These are phyloP conservation scores for Clarias batrachus DNA, from an alignment of 2,113 vertebrate genomes.

Conservation along the genomic window DNA sequence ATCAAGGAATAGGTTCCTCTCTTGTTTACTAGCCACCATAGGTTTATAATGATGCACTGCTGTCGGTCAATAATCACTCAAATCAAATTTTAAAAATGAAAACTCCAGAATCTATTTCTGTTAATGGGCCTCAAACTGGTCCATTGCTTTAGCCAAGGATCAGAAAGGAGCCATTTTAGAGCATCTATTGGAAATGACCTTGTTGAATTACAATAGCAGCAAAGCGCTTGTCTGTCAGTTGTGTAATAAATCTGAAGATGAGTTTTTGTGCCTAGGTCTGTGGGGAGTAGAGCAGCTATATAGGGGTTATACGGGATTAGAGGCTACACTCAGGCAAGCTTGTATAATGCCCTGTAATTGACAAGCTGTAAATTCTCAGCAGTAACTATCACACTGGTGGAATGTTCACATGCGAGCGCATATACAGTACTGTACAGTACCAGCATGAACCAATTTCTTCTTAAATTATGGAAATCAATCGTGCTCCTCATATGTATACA, in stretches of 20 bases:
- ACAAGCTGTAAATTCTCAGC: slow-evolving; percentile 51
- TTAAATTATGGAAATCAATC: not conserved
- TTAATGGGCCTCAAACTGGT: not conserved
- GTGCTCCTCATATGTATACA: not conserved
- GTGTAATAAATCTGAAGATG: slow-evolving; percentile 45
- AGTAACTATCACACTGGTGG: slow-evolving; percentile 36
- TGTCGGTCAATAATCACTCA: slow-evolving; percentile 15
- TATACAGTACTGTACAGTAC: not conserved
- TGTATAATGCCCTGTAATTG: slow-evolving; percentile 52
- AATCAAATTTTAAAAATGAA: not conserved
- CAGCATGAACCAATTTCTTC: slow-evolving; percentile 14
- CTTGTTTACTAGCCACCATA: not conserved
- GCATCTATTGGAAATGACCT: slow-evolving; percentile 40
- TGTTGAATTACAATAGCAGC: slow-evolving; percentile 49
- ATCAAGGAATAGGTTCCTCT: not conserved
- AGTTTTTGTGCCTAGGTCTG: slow-evolving; percentile 34
- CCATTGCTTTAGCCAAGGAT: not conserved
- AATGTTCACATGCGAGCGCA: not conserved
- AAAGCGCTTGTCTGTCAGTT: slow-evolving; percentile 36
- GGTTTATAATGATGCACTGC: not conserved
- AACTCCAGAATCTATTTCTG: not conserved
- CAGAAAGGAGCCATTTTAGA: slow-evolving; percentile 14
- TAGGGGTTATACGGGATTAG: slow-evolving; percentile 40
- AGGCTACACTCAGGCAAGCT: slow-evolving; percentile 48
- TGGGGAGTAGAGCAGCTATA: slow-evolving; percentile 56